Evolutionary conservation across 2,113 vertebrate genomes (phyloP).

Genomic region (Nothobranchius furzeri): DNA sequence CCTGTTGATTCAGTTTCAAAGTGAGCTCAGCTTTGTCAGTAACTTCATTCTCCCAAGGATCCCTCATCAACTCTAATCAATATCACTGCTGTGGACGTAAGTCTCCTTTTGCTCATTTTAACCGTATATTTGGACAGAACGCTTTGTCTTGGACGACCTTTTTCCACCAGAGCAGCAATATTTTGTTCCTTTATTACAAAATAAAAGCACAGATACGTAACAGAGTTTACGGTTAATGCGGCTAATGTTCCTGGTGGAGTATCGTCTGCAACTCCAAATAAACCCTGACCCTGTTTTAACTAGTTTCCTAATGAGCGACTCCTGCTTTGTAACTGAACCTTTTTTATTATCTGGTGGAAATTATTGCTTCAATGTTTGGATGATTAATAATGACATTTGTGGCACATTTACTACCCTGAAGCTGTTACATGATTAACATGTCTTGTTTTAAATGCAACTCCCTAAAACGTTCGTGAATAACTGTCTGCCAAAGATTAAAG

Average conservation of each 20-base stretch:
- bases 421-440: conserved; percentile 8
- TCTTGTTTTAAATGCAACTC: conserved; percentile 18
- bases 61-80: conserved; percentile 13
- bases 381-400: conserved; percentile 13
- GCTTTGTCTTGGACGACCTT: conserved; percentile 21
- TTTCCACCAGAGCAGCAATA: conserved; percentile 21
- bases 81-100: conserved; percentile 23
- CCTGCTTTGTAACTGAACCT: conserved; percentile 23
- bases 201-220: conserved; percentile 34
- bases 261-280: conserved; percentile 22
- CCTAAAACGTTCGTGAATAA: conserved; percentile 18
- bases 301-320: conserved; percentile 19
- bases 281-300: conserved; percentile 36
- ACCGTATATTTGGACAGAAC: conserved; percentile 27
- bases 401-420: conserved; percentile 5
- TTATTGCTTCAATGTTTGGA: conserved; percentile 24
- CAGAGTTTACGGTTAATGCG: neutral
- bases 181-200: conserved; percentile 34
- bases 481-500: neutral
- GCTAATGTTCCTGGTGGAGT: conserved; percentile 37
- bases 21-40: conserved; percentile 29
- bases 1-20: conserved; percentile 18
- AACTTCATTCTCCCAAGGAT: conserved; percentile 28
- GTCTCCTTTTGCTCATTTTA: conserved; percentile 31
- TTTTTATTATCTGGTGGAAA: conserved; percentile 8